These are phyloP conservation scores for Callocephalon fimbriatum DNA, from an alignment of 2,113 vertebrate species.

Conservation along the genomic window DNA sequence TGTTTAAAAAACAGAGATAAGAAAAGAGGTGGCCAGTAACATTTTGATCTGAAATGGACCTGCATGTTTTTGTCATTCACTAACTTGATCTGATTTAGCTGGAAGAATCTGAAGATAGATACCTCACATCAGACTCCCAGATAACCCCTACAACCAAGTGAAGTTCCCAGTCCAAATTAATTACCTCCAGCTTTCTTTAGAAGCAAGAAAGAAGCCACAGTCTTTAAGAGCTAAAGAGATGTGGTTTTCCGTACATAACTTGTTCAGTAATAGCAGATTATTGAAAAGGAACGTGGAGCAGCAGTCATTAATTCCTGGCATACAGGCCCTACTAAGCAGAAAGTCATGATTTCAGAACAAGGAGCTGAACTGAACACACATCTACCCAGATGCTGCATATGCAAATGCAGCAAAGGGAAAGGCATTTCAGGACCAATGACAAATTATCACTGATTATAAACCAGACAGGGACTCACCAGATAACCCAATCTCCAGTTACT, in stretches of 20 bases:
- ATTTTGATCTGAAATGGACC: not conserved
- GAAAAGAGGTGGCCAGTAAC: not conserved
- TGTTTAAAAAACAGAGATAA: not conserved
- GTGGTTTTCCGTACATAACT: not conserved
- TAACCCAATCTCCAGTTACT: not conserved
- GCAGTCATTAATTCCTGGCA: not conserved
- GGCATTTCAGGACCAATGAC: not conserved
- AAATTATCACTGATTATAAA: not conserved
- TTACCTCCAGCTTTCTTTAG: not conserved
- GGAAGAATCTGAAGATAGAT: not conserved
- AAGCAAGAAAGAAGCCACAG: not conserved
- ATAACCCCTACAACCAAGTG: not conserved
- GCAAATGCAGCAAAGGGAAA: not conserved
- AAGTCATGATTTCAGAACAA: not conserved
- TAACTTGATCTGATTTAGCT: not conserved
- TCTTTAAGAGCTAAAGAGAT: not conserved
- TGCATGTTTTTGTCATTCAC: not conserved
- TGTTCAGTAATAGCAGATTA: not conserved
- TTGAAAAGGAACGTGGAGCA: accelerated
- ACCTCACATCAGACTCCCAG: not conserved
- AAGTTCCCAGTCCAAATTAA: not conserved
- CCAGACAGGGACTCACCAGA: not conserved
- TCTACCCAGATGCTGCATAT: not conserved
- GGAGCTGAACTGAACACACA: not conserved
- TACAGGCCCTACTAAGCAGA: not conserved